phyloP scores from a whole-genome alignment of 2,113 vertebrate species.

The Neofelis nebulosa region DNA sequence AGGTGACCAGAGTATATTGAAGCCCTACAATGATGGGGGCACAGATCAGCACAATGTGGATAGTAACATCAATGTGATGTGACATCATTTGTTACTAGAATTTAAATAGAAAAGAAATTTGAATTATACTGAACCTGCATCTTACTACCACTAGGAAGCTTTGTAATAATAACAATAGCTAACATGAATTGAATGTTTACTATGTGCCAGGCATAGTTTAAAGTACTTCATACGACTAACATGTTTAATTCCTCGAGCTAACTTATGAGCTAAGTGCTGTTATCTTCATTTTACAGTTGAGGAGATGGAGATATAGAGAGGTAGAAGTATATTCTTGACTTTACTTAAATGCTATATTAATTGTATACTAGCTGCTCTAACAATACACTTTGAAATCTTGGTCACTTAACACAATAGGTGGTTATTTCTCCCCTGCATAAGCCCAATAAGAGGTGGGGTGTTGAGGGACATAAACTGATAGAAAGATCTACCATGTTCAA shows the following conservation, averaged over 20 bases:
- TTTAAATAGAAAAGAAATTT: background rate
- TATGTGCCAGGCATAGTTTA: background rate
- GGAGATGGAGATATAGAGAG: background rate
- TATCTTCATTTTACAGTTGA: background rate
- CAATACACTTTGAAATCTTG: conserved; percentile 21
- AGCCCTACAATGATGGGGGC: background rate
- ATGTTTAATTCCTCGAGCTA: background rate
- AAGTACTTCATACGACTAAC: background rate
- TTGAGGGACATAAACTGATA: background rate
- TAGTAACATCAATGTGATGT: background rate
- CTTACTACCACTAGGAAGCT: background rate
- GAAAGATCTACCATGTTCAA: background rate
- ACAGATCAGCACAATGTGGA: background rate
- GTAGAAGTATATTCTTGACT: conserved; percentile 29
- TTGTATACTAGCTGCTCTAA: background rate
- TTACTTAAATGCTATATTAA: background rate
- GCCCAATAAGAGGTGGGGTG: background rate
- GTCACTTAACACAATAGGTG: background rate
- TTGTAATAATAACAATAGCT: background rate
- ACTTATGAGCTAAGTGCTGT: background rate
- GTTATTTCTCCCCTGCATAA: background rate
- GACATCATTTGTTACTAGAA: background rate
- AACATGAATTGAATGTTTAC: background rate
- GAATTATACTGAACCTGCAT: background rate
- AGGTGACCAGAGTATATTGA: background rate